Conservation (phyloP, 2,888 invertebrate genomes). For the Melieria crassipennis region DNA sequence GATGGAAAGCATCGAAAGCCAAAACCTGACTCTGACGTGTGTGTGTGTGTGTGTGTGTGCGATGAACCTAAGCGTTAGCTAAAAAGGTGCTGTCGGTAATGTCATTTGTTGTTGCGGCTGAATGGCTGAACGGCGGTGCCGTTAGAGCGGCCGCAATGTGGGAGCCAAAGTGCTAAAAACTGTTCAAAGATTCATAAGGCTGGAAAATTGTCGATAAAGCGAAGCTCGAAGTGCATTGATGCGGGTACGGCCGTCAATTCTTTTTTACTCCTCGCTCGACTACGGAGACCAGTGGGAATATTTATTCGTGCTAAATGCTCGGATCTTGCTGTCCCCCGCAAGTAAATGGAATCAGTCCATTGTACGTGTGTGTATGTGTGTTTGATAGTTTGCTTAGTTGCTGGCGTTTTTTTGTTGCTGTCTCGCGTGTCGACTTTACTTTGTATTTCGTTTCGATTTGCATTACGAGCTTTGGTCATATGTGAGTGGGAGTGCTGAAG, state of each 20-base stretch:
- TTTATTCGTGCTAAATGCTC: no score
- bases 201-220: slow-evolving; percentile 50
- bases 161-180: slow-evolving; percentile 59
- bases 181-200: slow-evolving; percentile 63
- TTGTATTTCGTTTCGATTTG: no score
- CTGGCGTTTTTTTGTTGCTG: no score
- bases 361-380: background rate
- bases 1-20: no score
- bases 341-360: background rate
- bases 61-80: slow-evolving; percentile 6
- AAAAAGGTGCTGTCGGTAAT: slow-evolving; percentile 27
- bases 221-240: slow-evolving; percentile 14
- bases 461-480: no score
- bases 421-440: no score
- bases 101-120: slow-evolving; percentile 27
- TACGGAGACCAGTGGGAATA: no score
- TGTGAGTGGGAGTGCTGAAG: no score
- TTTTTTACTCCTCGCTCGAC: no score
- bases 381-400: background rate
- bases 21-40: background rate
- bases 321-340: background rate
- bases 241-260: background rate
- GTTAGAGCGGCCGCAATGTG: slow-evolving; percentile 43
- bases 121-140: slow-evolving; percentile 23
- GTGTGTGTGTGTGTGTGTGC: slow-evolving; percentile 4